Evolutionary conservation across 2,113 vertebrate genomes (phyloP), one percentile per base, ranked within the genome.

Genomic region (Eira barbara): DNA sequence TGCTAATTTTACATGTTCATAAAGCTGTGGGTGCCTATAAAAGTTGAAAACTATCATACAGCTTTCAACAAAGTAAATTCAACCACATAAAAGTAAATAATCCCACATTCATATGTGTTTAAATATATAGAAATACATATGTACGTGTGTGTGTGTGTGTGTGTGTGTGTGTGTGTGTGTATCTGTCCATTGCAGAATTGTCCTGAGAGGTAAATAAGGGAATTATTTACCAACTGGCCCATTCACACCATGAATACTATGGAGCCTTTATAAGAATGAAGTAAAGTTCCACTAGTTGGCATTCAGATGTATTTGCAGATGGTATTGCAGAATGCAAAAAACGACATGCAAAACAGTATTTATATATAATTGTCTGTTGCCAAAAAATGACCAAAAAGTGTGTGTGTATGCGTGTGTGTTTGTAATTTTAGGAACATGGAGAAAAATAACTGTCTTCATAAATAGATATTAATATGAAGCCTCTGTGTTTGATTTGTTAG

Each of bases 1-100:
- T 45, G 7, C 1, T 86, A 90, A 67, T 42, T 81, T 93, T 89
- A 63, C 8, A 59, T 73, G 12, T 86, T 67, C 55, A 39, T 59
- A 47, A 87, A 91, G 20, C 1, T 79, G 49, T 86, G 42, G 45
- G 21, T 73, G 49, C 4, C 13, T 39, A 25, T 31, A 84, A 65
- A 45, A 65, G 63, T 11, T 73, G 3, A 67, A 80, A 55, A 84
- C 61, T 63, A 27, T 42, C 3, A 86, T n/a, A 21, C 5, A 45
- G 61, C 2, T 74, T 92, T 65, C 14, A 73, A 47, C 14, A 20
- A 94, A 39, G 23, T 29, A 90, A 52, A 63, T 82, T 91, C 9
- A 81, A 42, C 11, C 27, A 86, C 21, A 31, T 17, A 52, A 93
- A 89, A 87, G 84, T 63, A 45, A 87, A 49, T 36, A 34, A 91